phyloP scores from a whole-genome alignment of 2,113 vertebrate genomes.

The Raphicerus campestris region DNA sequence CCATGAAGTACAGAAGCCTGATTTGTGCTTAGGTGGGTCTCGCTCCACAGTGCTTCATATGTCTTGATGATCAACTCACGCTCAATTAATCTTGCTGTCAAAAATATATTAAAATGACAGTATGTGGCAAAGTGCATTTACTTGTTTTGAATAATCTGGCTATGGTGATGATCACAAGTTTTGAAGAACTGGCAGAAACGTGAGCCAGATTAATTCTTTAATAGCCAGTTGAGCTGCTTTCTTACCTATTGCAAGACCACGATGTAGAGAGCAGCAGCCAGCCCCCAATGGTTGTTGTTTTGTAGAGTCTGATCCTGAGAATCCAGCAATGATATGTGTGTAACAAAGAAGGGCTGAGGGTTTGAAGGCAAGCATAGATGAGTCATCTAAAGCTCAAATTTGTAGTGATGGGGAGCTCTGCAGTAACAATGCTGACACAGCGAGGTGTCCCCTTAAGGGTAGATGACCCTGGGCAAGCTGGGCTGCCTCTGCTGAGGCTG shows the following conservation, averaged over 20 bases:
- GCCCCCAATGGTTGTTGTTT: neutral
- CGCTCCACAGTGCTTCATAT: neutral
- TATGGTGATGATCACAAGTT: neutral
- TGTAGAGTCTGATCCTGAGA: neutral
- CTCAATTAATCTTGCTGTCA: neutral
- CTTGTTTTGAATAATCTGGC: constrained; percentile 23
- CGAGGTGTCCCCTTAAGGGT: no score
- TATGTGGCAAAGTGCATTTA: neutral
- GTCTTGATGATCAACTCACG: neutral
- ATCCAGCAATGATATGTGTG: neutral
- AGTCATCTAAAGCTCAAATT: neutral
- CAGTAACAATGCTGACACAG: neutral
- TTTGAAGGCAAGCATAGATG: neutral
- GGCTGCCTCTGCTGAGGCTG: neutral
- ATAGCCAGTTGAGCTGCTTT: neutral
- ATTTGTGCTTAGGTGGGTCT: neutral
- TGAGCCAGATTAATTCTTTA: neutral
- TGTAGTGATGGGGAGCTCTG: neutral
- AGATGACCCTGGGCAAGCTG: neutral
- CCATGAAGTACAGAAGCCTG: neutral
- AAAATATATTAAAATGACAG: neutral
- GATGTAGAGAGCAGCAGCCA: neutral
- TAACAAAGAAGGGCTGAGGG: neutral
- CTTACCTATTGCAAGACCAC: neutral
- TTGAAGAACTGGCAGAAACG: neutral